phyloP scores from a whole-genome alignment of 2,888 invertebrate genomes.

The Norana najaformis region DNA sequence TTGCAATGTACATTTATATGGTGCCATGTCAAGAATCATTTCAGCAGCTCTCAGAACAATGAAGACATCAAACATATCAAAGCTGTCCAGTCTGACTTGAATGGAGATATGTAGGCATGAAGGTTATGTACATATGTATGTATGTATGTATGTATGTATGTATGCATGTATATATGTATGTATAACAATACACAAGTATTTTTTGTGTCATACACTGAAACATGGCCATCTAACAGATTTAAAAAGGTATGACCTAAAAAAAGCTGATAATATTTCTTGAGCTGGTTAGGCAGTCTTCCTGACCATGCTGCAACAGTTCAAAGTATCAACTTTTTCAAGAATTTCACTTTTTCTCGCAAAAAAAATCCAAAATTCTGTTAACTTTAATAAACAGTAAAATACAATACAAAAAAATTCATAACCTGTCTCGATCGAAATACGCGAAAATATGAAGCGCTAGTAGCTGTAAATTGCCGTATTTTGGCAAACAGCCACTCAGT shows the following conservation, averaged over 20 bases:
- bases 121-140: not conserved
- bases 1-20: not conserved
- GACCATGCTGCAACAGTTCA: too few species aligned
- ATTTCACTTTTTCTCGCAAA: not conserved
- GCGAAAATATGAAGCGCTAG: slow-evolving; percentile 13
- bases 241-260: not conserved
- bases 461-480: not conserved
- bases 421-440: slow-evolving; percentile 1
- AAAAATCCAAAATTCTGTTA: not conserved
- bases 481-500: not conserved
- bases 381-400: not conserved
- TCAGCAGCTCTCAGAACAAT: not conserved
- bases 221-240: too few species aligned
- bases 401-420: not conserved
- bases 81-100: not conserved
- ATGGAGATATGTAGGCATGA: not conserved
- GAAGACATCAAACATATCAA: not conserved
- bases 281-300: not conserved
- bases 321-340: not conserved
- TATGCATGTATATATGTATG: not conserved
- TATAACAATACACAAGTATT: too few species aligned
- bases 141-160: not conserved
- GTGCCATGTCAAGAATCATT: not conserved
- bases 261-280: not conserved
- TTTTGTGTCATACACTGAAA: too few species aligned